A percentile compares a stretch with the other conserved stretches of the same genome.
Evolutionary conservation across 2,113 vertebrate species (phyloP).

Genomic region (Mellivora capensis): DNA sequence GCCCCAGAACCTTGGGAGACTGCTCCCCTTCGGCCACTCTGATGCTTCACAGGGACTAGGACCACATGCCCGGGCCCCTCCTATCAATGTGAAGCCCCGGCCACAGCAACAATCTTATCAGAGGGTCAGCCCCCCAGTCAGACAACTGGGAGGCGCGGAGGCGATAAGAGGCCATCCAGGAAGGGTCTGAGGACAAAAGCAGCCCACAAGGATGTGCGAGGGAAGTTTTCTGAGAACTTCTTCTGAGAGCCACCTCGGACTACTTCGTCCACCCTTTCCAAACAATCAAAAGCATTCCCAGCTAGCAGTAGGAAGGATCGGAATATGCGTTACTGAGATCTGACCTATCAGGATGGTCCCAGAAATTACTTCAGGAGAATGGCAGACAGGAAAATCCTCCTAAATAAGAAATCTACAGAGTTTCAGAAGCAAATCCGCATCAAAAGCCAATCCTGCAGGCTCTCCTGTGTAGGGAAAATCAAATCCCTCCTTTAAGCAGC

Average conservation of each 20-base stretch:
- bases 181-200: not conserved
- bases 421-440: not conserved
- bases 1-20: not conserved
- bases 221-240: not conserved
- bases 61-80: not conserved
- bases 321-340: not conserved
- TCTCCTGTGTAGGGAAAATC: not conserved
- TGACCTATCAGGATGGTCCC: not conserved
- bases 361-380: not conserved
- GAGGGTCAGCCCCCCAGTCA: not conserved
- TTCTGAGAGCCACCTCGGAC: not conserved
- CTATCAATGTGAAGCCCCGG: not conserved
- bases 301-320: not conserved
- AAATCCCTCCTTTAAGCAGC: not conserved
- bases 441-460: not conserved
- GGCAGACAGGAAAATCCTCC: conserved; percentile 10
- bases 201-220: not conserved
- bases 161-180: not conserved
- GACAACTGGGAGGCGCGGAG: not conserved
- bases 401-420: conserved; percentile 19
- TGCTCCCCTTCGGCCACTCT: not conserved
- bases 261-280: not conserved
- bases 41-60: not conserved
- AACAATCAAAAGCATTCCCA: not conserved
- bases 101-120: not conserved